Evolutionary conservation across 2,113 vertebrate species (phyloP), one percentile per base, ranked within the genome.

Genomic region (Ginglymostoma cirratum): DNA sequence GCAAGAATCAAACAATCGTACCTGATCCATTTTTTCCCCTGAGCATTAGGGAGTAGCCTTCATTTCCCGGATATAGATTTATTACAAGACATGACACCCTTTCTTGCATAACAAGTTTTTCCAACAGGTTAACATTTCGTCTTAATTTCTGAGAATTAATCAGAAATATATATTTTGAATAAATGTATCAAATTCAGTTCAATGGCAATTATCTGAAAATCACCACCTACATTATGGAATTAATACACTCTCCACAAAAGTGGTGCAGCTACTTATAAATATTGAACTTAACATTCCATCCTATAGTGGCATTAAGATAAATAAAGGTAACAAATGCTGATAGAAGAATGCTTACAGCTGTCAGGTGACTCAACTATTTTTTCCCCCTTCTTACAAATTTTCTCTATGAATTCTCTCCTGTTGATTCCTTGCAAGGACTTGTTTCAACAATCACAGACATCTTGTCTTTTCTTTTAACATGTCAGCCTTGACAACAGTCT

Each of bases 21-120:
- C 99, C 99, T 97, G 99, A 99, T 96, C 99, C 99, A 97, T 99
- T 99, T 97, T 99, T 99, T 65, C 99, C 99, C 97, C 99, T 98
- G 97, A 99, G 99, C 99, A 99, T 99, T 96, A 99, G 97, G 34
- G 99, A 99, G 96, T 99, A 99, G 96, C 99, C 99, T 97, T 99
- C 99, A 95, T 99, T 99, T 97, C 99, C 99, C 27, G 99, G 99
- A 97, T 99, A 99, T 23, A 99, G 97, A 96, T 99, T 99, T 97
- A 99, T 98, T 96, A 99, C 99, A 96, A 99, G 98, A 97, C 99
- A 99, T 0, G 99, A 99, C 94, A 99, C 97, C 0, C 98, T 98
- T 97, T 99, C 99, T 97, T 99, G 99, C 97, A 98, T 99, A 96
- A 99, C 98, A 96, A 99, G 98, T 97, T 99, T 99, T 97, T 99